Conservation (phyloP, 2,797 vertebrate species). For the Sebastes steindachneri region DNA sequence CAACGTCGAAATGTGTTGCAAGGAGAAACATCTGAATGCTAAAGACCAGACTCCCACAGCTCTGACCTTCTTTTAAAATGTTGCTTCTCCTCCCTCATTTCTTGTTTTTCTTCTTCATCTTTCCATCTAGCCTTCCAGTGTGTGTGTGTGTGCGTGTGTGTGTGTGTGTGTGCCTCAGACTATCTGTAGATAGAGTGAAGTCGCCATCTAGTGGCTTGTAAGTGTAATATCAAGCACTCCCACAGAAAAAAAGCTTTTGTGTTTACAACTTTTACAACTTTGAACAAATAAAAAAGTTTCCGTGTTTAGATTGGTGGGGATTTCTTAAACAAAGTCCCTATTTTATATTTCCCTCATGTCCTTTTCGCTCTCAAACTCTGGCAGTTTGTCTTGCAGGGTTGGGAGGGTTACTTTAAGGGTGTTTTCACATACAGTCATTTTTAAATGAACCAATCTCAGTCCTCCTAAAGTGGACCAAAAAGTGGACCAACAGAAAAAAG, state of each 20-base stretch:
- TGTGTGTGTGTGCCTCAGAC: neutral
- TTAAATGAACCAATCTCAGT: too few species aligned
- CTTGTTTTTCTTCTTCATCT: neutral
- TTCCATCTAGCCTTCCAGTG: neutral
- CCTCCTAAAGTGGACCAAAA: too few species aligned
- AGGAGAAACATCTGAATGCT: neutral
- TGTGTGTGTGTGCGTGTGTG: neutral
- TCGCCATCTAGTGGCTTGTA: conserved; percentile 70
- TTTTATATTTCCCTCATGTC: neutral
- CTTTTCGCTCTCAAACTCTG: neutral
- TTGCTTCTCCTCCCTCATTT: neutral
- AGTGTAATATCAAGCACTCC: neutral
- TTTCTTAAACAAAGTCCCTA: neutral
- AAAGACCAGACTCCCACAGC: neutral
- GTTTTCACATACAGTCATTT: too few species aligned
- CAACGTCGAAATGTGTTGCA: neutral
- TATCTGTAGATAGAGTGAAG: conserved; percentile 12
- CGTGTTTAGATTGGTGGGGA: neutral
- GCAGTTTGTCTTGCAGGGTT: neutral
- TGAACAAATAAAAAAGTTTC: neutral
- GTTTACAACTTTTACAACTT: neutral
- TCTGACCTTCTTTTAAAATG: neutral
- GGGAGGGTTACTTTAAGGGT: too few species aligned
- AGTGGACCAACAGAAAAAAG: too few species aligned
- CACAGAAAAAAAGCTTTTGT: neutral